Conservation (phyloP, 2,797 vertebrate species). For the Mallotus villosus region DNA sequence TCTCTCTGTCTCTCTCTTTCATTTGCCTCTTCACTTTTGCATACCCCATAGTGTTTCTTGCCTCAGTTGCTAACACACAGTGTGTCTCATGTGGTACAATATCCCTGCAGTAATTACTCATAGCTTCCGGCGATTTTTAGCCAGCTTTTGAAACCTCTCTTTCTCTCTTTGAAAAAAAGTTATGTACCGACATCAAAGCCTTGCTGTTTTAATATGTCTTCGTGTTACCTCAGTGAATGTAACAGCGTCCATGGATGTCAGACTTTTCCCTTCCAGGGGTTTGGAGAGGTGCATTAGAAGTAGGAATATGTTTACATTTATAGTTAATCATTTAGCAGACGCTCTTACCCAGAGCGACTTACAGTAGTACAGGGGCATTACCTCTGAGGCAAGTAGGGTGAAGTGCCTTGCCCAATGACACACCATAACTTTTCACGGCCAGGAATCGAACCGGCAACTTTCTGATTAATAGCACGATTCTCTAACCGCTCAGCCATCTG, state of each 20-base stretch:
- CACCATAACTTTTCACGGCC: no score
- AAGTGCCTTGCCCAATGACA: no score
- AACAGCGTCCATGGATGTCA: constrained; percentile 24
- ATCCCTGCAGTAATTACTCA: constrained; percentile 55
- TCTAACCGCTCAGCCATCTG: no score
- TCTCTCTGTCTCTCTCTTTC: background rate
- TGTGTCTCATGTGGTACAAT: constrained; percentile 30
- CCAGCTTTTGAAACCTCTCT: constrained; percentile 37
- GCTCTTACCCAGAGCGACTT: no score
- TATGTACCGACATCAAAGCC: constrained; percentile 55
- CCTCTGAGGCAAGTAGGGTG: no score
- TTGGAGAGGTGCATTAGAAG: constrained; percentile 51
- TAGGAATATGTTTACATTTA: constrained; percentile 34
- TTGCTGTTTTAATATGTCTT: constrained; percentile 34
- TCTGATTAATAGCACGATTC: no score
- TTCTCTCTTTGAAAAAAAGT: constrained; percentile 24
- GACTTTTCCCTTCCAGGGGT: constrained; percentile 29
- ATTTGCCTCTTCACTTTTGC: constrained; percentile 27
- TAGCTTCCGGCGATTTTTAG: constrained; percentile 50
- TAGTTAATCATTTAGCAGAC: no score
- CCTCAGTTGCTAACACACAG: constrained; percentile 26
- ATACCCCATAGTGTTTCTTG: constrained; percentile 26
- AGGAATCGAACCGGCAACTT: no score
- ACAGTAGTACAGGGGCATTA: no score
- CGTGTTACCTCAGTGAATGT: constrained; percentile 34